phyloP scores from a whole-genome alignment of 2,888 invertebrate genomes.

The Bombyx huttoni region DNA sequence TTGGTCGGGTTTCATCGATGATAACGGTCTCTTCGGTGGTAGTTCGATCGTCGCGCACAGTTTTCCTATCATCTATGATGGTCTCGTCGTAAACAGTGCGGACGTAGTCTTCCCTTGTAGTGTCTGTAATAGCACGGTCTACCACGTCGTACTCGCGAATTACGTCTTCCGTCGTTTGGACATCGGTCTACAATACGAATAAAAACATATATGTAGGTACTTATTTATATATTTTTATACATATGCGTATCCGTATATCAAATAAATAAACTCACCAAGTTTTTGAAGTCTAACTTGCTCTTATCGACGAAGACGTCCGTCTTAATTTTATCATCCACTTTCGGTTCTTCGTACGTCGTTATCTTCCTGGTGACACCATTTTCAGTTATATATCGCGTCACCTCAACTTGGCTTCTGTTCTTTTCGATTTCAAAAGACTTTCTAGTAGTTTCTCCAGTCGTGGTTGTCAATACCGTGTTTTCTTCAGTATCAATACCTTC shows the following conservation, averaged over 20 bases:
- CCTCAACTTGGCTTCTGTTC: slow-evolving; percentile 63
- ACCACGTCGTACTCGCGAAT: slow-evolving; percentile 63
- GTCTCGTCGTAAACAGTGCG: slow-evolving; percentile 60
- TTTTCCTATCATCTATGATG: slow-evolving; percentile 56
- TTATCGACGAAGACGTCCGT: slow-evolving; percentile 68
- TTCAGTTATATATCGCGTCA: slow-evolving; percentile 59
- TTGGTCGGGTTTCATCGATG: slow-evolving; percentile 52
- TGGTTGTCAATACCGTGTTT: slow-evolving; percentile 43
- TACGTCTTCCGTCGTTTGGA: slow-evolving; percentile 62
- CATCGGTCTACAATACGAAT: slow-evolving; percentile 49
- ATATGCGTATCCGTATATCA: not conserved
- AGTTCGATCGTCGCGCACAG: slow-evolving; percentile 58
- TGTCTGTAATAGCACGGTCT: slow-evolving; percentile 63
- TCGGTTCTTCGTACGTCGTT: slow-evolving; percentile 66
- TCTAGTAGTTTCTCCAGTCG: slow-evolving; percentile 47
- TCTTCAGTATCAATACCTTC: slow-evolving; percentile 59
- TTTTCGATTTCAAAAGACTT: slow-evolving; percentile 62
- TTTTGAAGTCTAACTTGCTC: slow-evolving; percentile 66
- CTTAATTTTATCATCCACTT: slow-evolving; percentile 62
- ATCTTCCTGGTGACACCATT: slow-evolving; percentile 62
- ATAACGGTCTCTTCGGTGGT: slow-evolving; percentile 44
- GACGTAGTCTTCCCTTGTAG: slow-evolving; percentile 54
- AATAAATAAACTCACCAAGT: slow-evolving; percentile 48
- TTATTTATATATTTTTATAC: not conserved
- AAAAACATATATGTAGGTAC: not conserved